Conservation (phyloP, 2,797 vertebrate genomes). For the Poeciliopsis paucimaculata region DNA sequence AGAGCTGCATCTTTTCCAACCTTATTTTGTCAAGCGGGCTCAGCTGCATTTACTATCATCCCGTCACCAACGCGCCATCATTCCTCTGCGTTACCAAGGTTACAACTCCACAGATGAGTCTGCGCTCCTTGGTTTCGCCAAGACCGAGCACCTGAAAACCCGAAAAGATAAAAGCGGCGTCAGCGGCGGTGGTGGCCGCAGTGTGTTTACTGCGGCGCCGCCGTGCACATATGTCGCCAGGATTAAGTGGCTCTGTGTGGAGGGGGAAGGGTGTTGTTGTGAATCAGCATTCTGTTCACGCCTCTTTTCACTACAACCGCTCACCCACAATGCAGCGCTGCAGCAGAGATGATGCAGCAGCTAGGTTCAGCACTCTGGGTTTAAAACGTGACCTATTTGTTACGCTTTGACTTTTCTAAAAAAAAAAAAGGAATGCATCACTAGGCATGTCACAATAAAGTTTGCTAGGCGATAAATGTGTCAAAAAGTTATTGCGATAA, state of each 20-base stretch:
- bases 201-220: conserved; percentile 38
- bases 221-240: conserved; percentile 45
- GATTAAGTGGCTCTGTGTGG: conserved; percentile 47
- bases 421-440: too few relatives aligned
- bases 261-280: conserved; percentile 42
- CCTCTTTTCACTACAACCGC: conserved; percentile 46
- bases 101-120: conserved; percentile 29
- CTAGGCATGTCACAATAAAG: too few relatives aligned
- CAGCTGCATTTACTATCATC: conserved; percentile 37
- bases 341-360: conserved; percentile 13
- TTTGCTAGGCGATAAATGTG: too few relatives aligned
- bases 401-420: neutral
- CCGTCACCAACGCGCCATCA: conserved; percentile 5
- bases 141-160: neutral
- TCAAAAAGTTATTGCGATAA: too few relatives aligned
- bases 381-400: neutral
- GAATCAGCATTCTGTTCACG: conserved; percentile 77
- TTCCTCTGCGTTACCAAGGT: conserved; percentile 28
- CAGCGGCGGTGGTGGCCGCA: neutral
- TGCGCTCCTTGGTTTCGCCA: conserved; percentile 17
- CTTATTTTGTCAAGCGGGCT: conserved; percentile 40
- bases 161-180: neutral
- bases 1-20: conserved; percentile 69
- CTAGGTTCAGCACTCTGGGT: neutral
- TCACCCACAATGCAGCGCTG: conserved; percentile 18